Conservation (phyloP, 53 echinoderm and acorn worm species). For the Pentamera pediparva region DNA sequence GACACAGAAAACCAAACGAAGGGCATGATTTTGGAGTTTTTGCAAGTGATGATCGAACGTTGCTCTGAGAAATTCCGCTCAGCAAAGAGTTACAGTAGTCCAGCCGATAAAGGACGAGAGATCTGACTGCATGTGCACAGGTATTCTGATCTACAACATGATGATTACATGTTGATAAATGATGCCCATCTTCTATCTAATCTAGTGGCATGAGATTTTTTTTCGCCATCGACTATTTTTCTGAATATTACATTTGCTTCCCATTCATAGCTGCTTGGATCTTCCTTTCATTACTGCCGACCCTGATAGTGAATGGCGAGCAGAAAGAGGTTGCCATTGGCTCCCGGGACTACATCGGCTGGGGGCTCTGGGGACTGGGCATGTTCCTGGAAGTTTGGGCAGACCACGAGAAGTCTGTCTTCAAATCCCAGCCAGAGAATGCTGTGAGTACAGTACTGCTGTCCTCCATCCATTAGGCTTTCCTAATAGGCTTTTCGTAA, state of each 20-base stretch:
- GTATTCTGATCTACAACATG: too few relatives aligned
- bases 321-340: constrained; percentile 54
- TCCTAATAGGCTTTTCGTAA: too few relatives aligned
- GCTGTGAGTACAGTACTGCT: constrained; percentile 79
- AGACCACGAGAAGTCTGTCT: constrained; percentile 75
- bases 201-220: background rate
- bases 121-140: too few relatives aligned
- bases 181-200: too few relatives aligned
- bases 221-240: background rate
- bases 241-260: background rate
- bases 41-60: too few relatives aligned
- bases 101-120: too few relatives aligned
- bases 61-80: background rate
- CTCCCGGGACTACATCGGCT: constrained; percentile 78
- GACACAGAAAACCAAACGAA: too few relatives aligned
- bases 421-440: constrained; percentile 76
- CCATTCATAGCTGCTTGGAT: constrained; percentile 77
- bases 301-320: constrained; percentile 71
- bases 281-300: constrained; percentile 64
- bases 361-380: constrained; percentile 69
- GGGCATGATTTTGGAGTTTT: too few relatives aligned
- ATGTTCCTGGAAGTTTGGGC: constrained; percentile 66
- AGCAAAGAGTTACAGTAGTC: too few relatives aligned
- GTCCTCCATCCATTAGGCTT: too few relatives aligned
- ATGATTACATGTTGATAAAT: too few relatives aligned